A percentile compares a stretch with the other conserved stretches of the same genome.
Evolutionary conservation across 2,113 vertebrate species (phyloP).

Genomic region (Climacteris rufus): DNA sequence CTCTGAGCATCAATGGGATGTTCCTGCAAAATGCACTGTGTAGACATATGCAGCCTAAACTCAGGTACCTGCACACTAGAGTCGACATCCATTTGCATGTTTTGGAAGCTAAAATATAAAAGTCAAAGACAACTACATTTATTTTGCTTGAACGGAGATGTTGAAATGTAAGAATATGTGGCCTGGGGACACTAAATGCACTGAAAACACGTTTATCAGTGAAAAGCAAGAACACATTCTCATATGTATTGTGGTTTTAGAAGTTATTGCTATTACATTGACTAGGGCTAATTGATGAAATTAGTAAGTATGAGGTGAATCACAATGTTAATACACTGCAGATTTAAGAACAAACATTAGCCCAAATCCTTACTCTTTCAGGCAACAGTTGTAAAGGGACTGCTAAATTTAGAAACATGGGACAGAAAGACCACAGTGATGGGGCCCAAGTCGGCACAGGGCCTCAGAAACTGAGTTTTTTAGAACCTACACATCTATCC

Average conservation of each 20-base stretch:
- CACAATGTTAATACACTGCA: neutral
- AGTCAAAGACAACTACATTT: neutral
- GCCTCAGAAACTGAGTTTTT: neutral
- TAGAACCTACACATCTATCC: neutral
- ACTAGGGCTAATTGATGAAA: neutral
- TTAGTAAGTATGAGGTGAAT: neutral
- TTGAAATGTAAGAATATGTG: neutral
- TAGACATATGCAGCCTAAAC: neutral
- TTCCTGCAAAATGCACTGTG: neutral
- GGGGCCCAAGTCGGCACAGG: neutral
- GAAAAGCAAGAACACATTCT: neutral
- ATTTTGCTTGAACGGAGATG: neutral
- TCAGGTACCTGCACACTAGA: neutral
- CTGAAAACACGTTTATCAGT: neutral
- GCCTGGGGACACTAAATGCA: neutral
- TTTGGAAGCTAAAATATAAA: neutral
- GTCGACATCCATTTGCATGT: neutral
- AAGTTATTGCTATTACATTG: neutral
- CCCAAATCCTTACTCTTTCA: neutral
- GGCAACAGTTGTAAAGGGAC: neutral
- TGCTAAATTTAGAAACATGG: neutral
- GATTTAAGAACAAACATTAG: neutral
- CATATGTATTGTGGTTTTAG: neutral
- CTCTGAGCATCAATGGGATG: neutral
- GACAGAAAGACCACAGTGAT: neutral